Base-by-base conservation (phyloP, 2,113 vertebrate species). In the Cyprinodon variegatus region DNA sequence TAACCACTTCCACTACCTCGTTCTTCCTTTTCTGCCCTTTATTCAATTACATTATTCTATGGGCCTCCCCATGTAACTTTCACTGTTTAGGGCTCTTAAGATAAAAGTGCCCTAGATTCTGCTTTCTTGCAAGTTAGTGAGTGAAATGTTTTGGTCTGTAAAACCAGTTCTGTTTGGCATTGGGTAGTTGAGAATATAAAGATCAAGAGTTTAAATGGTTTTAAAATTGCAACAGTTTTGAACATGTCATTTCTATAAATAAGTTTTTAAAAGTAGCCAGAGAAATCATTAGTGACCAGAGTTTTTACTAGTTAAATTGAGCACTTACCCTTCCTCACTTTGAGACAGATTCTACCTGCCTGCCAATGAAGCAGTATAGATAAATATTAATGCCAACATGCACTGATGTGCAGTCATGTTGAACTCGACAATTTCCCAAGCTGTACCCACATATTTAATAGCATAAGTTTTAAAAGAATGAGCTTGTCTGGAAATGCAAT, bases 1-100 rank as follows among this genome's bases (percentile, higher is more conserved):
- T 82, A 83, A 83, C 88, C 73, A 83, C 81, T 74, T 67, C 82
- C 78, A 71, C 82, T 81, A 41, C 14, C 57, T 57, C 66, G 6
- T 53, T 70, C 59, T 71, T 66, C 61, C 74, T 41, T 48, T 61
- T 62, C 65, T 53, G 38, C 61, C 76, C 64, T 67, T 4, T 9
- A 70, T 68, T 82, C 67, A 43, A 84, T 82, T 38, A 77, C 43
- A 72, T 59, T 60, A 62, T 39, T 81, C 22, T 46, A 48, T 37
- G 63, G 69, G 74, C 37, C 69, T 65, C 50, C 59, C 53, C 65
- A 37, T 40, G 45, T 57, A 61, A 17, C 48, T 40, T 61, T 53
- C 41, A 43, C 45, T 65, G 70, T 78, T 68, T 22, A 60, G 39
- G 59, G 60, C 50, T 81, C 72, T 69, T 69, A 39, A 76, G 59